These are phyloP conservation scores for Hippasteria phrygiana DNA, from an alignment of 53 echinoderm and acorn worm species.

Conservation along the genomic window DNA sequence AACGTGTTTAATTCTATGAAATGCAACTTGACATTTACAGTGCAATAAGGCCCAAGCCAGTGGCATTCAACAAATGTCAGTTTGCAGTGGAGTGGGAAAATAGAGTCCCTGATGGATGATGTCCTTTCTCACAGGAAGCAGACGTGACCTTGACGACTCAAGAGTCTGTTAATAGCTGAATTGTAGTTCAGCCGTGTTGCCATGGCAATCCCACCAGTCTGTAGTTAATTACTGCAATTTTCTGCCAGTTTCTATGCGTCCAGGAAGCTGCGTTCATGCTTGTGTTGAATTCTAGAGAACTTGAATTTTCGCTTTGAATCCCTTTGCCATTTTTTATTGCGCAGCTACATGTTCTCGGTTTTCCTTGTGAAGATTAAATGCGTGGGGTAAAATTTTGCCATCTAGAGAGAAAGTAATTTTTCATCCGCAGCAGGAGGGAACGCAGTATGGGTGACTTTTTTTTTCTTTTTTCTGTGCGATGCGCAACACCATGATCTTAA, in stretches of 20 bases:
- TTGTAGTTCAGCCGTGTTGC: neutral
- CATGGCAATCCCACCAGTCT: neutral
- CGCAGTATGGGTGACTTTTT: no score
- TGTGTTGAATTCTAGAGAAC: neutral
- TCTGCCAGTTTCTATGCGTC: neutral
- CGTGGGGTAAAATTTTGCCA: no score
- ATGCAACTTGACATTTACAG: neutral
- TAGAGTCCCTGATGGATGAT: neutral
- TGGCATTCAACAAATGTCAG: conserved; percentile 9
- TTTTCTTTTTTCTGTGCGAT: no score
- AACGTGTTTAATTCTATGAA: neutral
- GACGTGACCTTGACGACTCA: neutral
- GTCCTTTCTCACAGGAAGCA: neutral
- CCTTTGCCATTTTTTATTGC: no score
- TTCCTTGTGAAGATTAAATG: no score
- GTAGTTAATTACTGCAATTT: neutral
- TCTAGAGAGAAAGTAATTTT: no score
- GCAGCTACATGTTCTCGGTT: no score
- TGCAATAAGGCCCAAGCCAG: neutral
- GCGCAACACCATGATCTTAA: no score
- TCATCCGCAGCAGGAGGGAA: no score
- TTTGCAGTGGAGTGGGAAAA: neutral
- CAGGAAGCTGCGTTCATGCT: neutral
- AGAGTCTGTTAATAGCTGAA: neutral
- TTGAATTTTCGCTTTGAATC: neutral